Conservation (phyloP, 2,888 invertebrate species). For the Cantharis rufa region DNA sequence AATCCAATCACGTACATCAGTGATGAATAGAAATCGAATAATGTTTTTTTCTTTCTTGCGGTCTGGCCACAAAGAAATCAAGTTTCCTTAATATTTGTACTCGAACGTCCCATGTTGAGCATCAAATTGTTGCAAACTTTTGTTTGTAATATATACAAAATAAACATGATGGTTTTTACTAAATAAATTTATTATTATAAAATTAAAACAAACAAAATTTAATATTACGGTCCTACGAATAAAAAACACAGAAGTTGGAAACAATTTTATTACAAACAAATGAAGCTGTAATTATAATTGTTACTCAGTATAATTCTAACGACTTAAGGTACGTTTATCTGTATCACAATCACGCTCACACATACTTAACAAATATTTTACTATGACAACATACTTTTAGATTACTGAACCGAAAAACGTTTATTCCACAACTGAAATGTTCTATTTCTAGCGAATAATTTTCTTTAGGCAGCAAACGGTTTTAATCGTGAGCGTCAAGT, state of each 20-base stretch:
- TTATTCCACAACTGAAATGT: not conserved
- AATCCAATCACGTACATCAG: no score
- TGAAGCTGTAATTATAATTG: not conserved
- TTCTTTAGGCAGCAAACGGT: not conserved
- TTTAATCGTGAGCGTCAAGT: not conserved
- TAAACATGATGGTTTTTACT: not conserved
- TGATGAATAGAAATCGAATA: no score
- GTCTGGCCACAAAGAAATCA: no score
- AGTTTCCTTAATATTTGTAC: no score
- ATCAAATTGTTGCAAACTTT: no score
- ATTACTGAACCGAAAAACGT: not conserved
- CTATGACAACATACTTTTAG: not conserved
- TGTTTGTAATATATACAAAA: not conserved
- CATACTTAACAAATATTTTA: not conserved
- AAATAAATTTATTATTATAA: not conserved
- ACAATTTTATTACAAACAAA: not conserved
- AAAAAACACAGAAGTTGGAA: not conserved
- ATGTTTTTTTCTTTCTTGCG: no score
- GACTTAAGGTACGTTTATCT: not conserved
- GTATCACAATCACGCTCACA: not conserved
- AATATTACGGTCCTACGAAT: not conserved
- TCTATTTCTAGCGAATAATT: not conserved
- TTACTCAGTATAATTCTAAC: not conserved
- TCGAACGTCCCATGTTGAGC: no score
- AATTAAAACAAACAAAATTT: not conserved